Percentiles rank a stretch among this genome's conserved stretches.
Conservation (phyloP, 2,888 invertebrate species). For the Argyresthia albistria region DNA sequence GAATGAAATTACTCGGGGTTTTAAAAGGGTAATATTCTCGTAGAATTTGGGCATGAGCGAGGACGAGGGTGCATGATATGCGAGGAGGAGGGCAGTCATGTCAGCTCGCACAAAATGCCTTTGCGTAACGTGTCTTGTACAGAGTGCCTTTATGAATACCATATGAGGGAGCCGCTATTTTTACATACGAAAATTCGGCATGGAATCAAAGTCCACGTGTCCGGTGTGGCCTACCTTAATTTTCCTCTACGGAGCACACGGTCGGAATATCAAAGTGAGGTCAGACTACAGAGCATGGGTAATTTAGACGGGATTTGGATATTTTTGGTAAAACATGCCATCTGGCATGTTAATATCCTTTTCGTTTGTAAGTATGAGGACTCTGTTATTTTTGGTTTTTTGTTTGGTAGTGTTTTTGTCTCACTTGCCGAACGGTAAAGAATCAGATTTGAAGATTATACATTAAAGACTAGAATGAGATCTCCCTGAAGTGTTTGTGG, state of each 20-base stretch:
- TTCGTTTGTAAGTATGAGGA: neutral
- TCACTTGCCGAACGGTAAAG: too few relatives aligned
- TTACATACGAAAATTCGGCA: slow-evolving; percentile 52
- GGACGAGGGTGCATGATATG: slow-evolving; percentile 1
- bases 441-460: too few relatives aligned
- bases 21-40: neutral
- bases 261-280: slow-evolving; percentile 51
- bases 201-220: slow-evolving; percentile 60
- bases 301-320: slow-evolving; percentile 33
- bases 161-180: slow-evolving; percentile 45
- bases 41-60: neutral
- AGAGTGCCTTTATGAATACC: slow-evolving; percentile 48
- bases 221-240: slow-evolving; percentile 58
- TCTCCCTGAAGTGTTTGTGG: slow-evolving; percentile 31
- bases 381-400: too few relatives aligned
- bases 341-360: neutral
- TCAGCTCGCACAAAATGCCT: slow-evolving; percentile 28
- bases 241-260: slow-evolving; percentile 40
- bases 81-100: slow-evolving; percentile 12
- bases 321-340: slow-evolving; percentile 3
- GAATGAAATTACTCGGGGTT: neutral
- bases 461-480: too few relatives aligned
- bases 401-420: too few relatives aligned
- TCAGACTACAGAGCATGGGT: slow-evolving; percentile 34
- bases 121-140: slow-evolving; percentile 32